Percentiles rank a stretch among this genome's conserved stretches.
Evolutionary conservation across 2,888 invertebrate species (phyloP).

Genomic region (Brachynemurus nebulosus): DNA sequence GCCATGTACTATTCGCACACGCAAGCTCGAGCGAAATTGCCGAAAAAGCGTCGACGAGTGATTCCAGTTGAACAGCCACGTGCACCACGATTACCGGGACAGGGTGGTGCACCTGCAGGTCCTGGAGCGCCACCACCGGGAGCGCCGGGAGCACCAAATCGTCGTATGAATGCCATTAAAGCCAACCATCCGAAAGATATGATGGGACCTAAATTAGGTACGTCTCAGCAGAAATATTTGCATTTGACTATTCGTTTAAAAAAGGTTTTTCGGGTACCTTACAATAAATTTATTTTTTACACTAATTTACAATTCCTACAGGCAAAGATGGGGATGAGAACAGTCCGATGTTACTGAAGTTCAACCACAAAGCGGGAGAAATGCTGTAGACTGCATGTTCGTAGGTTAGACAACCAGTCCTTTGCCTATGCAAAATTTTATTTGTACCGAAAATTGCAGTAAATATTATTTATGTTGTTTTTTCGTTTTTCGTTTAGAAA

Average conservation of each 20-base stretch:
- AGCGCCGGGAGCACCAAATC: conserved; percentile 42
- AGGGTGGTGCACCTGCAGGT: conserved; percentile 26
- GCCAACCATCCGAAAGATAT: conserved; percentile 73
- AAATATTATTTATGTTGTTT: neutral
- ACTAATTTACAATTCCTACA: conserved; percentile 4
- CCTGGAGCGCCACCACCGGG: conserved; percentile 29
- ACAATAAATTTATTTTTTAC: neutral
- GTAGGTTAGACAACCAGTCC: conserved; percentile 4
- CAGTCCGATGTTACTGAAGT: conserved; percentile 6
- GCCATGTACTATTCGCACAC: conserved; percentile 93
- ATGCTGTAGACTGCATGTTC: conserved; percentile 7
- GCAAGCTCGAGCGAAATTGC: conserved; percentile 94
- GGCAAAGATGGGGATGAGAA: conserved; percentile 5
- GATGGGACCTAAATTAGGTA: conserved; percentile 68
- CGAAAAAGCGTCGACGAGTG: conserved; percentile 94
- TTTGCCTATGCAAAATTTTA: neutral
- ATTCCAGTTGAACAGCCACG: conserved; percentile 88
- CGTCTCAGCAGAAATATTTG: conserved; percentile 24
- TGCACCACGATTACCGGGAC: conserved; percentile 44
- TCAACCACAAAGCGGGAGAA: conserved; percentile 6
- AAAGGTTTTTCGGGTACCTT: neutral
- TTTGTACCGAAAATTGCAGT: conserved; percentile 1
- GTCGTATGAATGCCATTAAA: conserved; percentile 78
- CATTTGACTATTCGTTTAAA: conserved; percentile 5
- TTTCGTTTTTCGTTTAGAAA: neutral